Evolutionary conservation across 2,113 vertebrate genomes (phyloP), one percentile per base, ranked within the genome.

Genomic region (Verasper variegatus): DNA sequence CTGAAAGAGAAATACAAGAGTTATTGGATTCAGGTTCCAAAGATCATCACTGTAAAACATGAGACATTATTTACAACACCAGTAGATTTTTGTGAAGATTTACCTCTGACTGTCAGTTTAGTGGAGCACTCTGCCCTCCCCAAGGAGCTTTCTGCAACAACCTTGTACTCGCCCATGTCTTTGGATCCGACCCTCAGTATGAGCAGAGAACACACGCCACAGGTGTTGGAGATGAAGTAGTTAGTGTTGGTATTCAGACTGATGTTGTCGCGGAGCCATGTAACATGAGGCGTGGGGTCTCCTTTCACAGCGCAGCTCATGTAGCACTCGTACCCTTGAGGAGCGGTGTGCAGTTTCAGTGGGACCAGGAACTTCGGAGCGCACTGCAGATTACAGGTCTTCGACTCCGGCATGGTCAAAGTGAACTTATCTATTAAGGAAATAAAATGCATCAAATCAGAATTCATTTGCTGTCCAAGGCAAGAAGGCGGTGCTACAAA

Each of bases 221-320:
- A 95, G 81, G 95, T 91, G 45, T 99, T 96, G 0, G 94, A 95
- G 88, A 95, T 95, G 77, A 92, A 91, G 75, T 95, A 96, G 20
- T 92, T 82, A 0, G 93, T 93, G 82, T 95, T 93, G 20, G 86
- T 92, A 71, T 94, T 96, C 77, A 98, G 87, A 78, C 95, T 96
- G 68, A 94, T 78, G 9, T 76, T 92, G 71, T 97, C 85, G 60
- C 92, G 95, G 81, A 96, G 96, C 97, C 97, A 99, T 0, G 94
- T 97, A 75, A 99, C 71, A 1, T 90, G 95, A 0, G 97, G 97
- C 0, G 52, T 52, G 0, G 97, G 97, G 0, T 94, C 82, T 3
- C 97, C 97, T 40, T 85, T 94, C 3, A 98, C 86, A 0, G 97
- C 97, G 1, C 97, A 99, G 88, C 90, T 99, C 97, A 98, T 98